Conservation (phyloP, 2,113 vertebrate genomes). For the Halichoeres trimaculatus region DNA sequence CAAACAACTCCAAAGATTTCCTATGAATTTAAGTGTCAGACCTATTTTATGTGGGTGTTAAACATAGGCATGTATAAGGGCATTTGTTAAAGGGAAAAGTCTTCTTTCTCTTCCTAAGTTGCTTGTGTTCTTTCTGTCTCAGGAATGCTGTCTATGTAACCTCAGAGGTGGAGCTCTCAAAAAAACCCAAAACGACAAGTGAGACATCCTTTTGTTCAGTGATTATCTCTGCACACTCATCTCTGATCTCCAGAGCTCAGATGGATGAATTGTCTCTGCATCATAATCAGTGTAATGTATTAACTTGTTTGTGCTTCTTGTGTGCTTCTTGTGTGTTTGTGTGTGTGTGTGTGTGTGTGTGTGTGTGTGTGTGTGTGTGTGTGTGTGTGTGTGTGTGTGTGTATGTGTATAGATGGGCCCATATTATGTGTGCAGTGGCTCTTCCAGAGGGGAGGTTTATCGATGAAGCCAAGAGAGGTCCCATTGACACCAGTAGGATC, state of each 20-base stretch:
- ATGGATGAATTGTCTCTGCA: constrained; percentile 27
- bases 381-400: constrained; percentile 14
- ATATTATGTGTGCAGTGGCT: constrained; percentile 94
- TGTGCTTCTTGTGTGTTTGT: constrained; percentile 13
- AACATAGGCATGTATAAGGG: neutral
- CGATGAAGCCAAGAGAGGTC: constrained; percentile 89
- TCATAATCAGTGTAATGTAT: constrained; percentile 44
- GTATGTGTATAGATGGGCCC: constrained; percentile 89
- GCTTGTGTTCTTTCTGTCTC: constrained; percentile 41
- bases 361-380: constrained; percentile 19
- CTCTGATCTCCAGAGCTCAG: constrained; percentile 53
- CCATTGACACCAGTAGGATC: constrained; percentile 92
- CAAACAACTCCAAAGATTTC: neutral
- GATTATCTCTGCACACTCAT: constrained; percentile 51
- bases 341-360: constrained; percentile 13
- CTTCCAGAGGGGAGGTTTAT: constrained; percentile 95
- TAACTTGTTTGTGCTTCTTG: constrained; percentile 26
- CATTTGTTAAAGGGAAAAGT: too few relatives aligned
- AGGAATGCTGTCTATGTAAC: constrained; percentile 98
- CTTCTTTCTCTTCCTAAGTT: neutral
- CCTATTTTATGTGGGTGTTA: neutral
- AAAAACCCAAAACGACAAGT: constrained; percentile 92
- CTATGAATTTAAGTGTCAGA: neutral
- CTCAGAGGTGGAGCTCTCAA: constrained; percentile 97
- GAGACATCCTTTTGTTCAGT: constrained; percentile 70